Base-by-base conservation (phyloP, 1,140 invertebrate species). In the Anoplolepis gracilipes region DNA sequence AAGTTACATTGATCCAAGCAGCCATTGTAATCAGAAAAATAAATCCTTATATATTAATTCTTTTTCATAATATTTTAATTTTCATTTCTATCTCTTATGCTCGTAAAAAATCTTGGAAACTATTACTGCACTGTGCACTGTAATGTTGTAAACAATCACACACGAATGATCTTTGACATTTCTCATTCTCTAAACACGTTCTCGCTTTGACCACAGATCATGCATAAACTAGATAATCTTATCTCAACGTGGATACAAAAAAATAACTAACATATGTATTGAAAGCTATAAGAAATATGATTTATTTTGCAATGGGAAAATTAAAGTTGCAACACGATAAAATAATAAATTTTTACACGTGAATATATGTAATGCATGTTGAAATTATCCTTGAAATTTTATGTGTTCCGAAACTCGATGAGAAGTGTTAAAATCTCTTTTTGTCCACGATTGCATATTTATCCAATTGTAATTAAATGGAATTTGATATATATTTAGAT, bases 1-100 rank as follows among this genome's bases (percentile, higher is more conserved):
- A 13, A 46, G 67, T 46, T 73, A 82, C 11, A n/a, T 70, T 73
- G 78, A 82, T 73, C 78, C 78, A 81, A 30, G 78, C 6, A 57
- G 67, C 53, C 78, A 82, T 82, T 13, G 36, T 53, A 67, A 46
- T 22, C 0, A 1, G 19, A 6, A 11, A 57, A 25, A 81, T 25
- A 2, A 70, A 28, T 65, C 22, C 10, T 28, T 13, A 53, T 25
- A n/a, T 72, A 16, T 39, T n/a, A 62, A 7, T 76, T 61, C 36
- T 42, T 13, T 36, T 19, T 49, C 6, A 42, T 19, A 25, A 49
- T 13, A 25, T 53, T 19, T 36, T 53, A n/a, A 19, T 65, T 19
- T 30, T 78, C 16, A 22, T 49, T 16, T 76, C 42, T 25, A 19
- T 19, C 8, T 62, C 39, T 76, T 4, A 67, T 1, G 16, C n/a